Base-by-base conservation (phyloP, 2,888 invertebrate species). In the Rambutsinella grinnellia region DNA sequence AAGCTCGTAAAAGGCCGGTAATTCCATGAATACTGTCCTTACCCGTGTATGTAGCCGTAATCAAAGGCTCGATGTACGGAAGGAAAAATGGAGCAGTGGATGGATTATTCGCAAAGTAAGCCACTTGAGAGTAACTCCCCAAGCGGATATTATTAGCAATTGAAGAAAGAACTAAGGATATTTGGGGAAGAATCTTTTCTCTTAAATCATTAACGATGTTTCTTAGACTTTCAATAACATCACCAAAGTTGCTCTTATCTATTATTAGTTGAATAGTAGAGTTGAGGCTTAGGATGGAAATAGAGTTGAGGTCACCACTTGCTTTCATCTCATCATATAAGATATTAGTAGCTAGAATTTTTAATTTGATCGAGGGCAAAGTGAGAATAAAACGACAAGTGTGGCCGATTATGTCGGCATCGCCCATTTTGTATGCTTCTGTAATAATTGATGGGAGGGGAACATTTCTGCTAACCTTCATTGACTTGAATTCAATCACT, bases 31-130 rank as follows among this genome's bases (percentile, higher is more conserved):
- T n/a, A 15, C 57, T 57, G 23, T 21, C 8, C 24, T n/a, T 15
- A 10, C 57, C 57, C 5, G 57, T 21, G 57, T 57, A 57, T 21
- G 57, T 5, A 10, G 57, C 57, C 24, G 21, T 19, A n/a, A 24
- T 57, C n/a, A 21, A 8, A n/a, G 57, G 6, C 3, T 57, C 57
- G 3, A 24, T 15, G 6, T 57, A 8, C 3, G 19, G 19, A 6
- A 57, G 15, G 24, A 23, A 57, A 24, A 23, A 57, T 10, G 3
- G 3, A 10, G 3, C 15, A n/a, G 24, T 8, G 19, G 17, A 5
- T 5, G 57, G 15, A 6, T 24, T 24, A 10, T 19, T 19, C 15
- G 57, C n/a, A 15, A 57, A 57, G n/a, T 19, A 3, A 57, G 23
- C 23, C 3, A 21, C 15, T 21, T 57, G 19, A 19, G 21, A n/a